Base-by-base conservation (phyloP, 1,140 invertebrate species). In the Coenobita brevimanus region DNA sequence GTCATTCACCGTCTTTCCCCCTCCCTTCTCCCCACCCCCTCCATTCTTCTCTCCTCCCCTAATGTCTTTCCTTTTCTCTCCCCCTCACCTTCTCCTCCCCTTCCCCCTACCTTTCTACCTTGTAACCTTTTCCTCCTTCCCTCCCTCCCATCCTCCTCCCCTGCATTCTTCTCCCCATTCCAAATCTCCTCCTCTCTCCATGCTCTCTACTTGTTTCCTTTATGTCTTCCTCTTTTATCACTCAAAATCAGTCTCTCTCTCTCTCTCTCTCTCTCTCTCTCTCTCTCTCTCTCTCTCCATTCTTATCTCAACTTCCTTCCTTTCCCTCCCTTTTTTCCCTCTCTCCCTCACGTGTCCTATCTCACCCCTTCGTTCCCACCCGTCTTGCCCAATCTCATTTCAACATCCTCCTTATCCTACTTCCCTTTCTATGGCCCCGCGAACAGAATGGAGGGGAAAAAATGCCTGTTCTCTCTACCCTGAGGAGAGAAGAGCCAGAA, bases 251-350 rank as follows among this genome's bases (percentile, higher is more conserved):
- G 43, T 60, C 78, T 60, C 78, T 80, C 78, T 60, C 54, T 60
- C 78, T 80, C 78, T 80, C 46, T 80, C 78, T 80, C 78, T 80
- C 78, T 80, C 78, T 60, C 78, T 80, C 78, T 60, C 54, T 79
- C 76, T 79, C 76, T 79, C 76, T 79, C 54, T 79, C 76, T 79
- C 76, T 79, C 43, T 79, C 76, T 79, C 76, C 54, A 38, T 79
- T 46, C 54, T 46, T 50, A 38, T 79, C 76, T 79, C 54, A 50
- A 38, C 30, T 46, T 79, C 76, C 36, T 33, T 79, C 76, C 54
- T 24, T 57, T 8, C n/a, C 62, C 17, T 17, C 17, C 46, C 17
- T 17, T 50, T 17, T 50, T n/a, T 50, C 24, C 21, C 38, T 75
- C 24, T 8, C 71, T 75, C 24, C 21, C 71, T 6, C 38, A 36